phyloP scores from a whole-genome alignment of 2,113 vertebrate species.

The Ciconia stormi region DNA sequence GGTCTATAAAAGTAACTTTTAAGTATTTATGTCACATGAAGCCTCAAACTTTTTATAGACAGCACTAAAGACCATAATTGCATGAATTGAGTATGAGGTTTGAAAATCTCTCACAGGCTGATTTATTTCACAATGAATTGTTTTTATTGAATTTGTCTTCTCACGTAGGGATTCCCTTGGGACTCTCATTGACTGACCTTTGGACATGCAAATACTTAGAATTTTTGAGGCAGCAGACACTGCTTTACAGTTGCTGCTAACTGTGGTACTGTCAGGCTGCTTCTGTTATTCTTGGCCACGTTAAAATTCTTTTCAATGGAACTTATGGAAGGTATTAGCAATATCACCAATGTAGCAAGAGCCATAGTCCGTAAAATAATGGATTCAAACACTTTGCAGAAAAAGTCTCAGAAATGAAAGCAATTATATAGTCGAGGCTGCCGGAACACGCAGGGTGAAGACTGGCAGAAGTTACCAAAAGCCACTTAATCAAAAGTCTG shows the following conservation, averaged over 20 bases:
- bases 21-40: not conserved
- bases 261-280: not conserved
- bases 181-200: not conserved
- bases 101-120: not conserved
- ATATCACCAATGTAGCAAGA: not conserved
- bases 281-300: not conserved
- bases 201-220: not conserved
- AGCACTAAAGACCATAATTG: not conserved
- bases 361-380: not conserved
- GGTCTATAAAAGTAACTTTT: not conserved
- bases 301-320: not conserved
- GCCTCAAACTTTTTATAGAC: not conserved
- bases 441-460: not conserved
- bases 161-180: not conserved
- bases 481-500: not conserved
- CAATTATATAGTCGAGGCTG: accelerated
- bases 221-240: not conserved
- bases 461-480: not conserved
- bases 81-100: not conserved
- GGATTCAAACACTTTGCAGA: not conserved
- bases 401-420: not conserved
- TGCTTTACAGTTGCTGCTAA: not conserved
- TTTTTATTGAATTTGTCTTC: not conserved
- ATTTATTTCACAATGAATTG: not conserved
- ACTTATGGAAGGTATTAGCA: not conserved